Evolutionary conservation across 2,888 invertebrate species (phyloP).

Genomic region (Xanthorhoe designata): DNA sequence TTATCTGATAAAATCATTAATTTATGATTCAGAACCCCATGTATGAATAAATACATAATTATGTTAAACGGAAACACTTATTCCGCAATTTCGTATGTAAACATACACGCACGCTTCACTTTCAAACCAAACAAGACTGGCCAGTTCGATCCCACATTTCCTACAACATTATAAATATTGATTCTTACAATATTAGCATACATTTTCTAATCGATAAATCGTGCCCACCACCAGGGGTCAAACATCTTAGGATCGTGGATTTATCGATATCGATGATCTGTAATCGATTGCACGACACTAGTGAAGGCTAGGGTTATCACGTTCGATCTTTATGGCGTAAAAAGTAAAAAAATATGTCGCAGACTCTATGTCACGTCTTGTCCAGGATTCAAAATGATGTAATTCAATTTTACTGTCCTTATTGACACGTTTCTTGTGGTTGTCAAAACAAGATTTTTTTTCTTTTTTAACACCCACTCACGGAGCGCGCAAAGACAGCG

Average conservation of each 20-base stretch:
- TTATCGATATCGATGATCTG: conserved; percentile 72
- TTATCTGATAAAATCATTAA: conserved; percentile 33
- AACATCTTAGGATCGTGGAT: conserved; percentile 64
- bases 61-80: conserved; percentile 34
- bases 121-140: conserved; percentile 50
- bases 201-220: conserved; percentile 72
- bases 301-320: conserved; percentile 68
- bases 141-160: conserved; percentile 58
- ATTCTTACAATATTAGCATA: conserved; percentile 69
- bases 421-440: conserved; percentile 50
- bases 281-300: conserved; percentile 69
- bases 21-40: conserved; percentile 20
- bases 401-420: conserved; percentile 68
- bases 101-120: conserved; percentile 33
- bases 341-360: conserved; percentile 67
- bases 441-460: conserved; percentile 36
- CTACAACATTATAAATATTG: conserved; percentile 62
- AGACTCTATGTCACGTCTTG: conserved; percentile 53
- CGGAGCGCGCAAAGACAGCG: conserved; percentile 14
- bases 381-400: conserved; percentile 67
- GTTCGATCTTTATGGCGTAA: conserved; percentile 69
- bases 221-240: conserved; percentile 72
- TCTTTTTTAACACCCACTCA: not conserved
- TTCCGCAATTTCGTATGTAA: conserved; percentile 23
- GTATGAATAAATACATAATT: conserved; percentile 32